Base-by-base conservation (phyloP, 2,888 invertebrate genomes). In the Leptopilina myrica region DNA sequence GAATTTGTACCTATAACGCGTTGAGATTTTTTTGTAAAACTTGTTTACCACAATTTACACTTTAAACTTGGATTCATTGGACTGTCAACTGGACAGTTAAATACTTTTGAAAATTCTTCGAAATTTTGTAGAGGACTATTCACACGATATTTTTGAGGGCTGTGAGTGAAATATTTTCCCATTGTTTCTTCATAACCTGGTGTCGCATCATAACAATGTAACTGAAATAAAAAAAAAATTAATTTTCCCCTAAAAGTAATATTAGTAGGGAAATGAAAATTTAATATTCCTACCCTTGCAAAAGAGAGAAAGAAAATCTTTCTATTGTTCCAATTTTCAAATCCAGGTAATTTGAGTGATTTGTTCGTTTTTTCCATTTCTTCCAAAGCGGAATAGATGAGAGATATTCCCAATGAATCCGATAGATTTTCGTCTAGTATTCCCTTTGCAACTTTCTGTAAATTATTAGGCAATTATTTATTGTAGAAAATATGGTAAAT, bases 331-430 rank as follows among this genome's bases (percentile, higher is more conserved):
- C 87, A 90, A 2, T 87, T 79, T 66, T 91, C 90, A 26, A 92
- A 80, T 5, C 91, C 91, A 14, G 91, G 91, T 40, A 92, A 85
- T 40, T 82, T 79, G 12, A 87, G 81, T 80, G 89, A 89, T 26
- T 80, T 66, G 7, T 84, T 85, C 14, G 79, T 65, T 15, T 85
- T 79, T 12, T 81, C 66, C 40, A 80, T 78, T 66, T 81, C 62
- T 53, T 78, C 76, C 46, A 80, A 78, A 43, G 66, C 84, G 49
- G 15, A 15, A 4, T 69, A 64, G 20, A 56, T 9, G 26, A 77
- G 43, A 8, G 77, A 64, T 9, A 80, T 33, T 64, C 80, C 80
- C 76, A 79, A 67, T n/a, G 76, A 73, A 65, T 84, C 79, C 0
- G 64, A 69, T 12, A 81, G 79, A 77, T 83, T 82, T 78, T 83